Percentiles rank a stretch among this genome's conserved stretches.
Evolutionary conservation across 2,113 vertebrate genomes (phyloP).

Genomic region (Seriola dumerili): DNA sequence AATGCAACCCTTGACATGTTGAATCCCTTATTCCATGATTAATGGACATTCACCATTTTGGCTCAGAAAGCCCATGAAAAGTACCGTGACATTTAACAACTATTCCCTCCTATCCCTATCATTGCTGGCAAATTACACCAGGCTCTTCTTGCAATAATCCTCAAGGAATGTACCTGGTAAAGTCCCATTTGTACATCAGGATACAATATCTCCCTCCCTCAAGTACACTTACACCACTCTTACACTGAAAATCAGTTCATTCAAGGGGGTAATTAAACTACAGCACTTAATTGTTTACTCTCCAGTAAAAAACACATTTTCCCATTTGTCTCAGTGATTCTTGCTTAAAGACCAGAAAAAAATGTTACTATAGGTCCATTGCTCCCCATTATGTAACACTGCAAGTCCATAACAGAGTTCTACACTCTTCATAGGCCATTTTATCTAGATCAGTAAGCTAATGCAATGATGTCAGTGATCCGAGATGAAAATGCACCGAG

Average conservation of each 20-base stretch:
- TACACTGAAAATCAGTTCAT: conserved; percentile 27
- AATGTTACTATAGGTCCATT: not conserved
- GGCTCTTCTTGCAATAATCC: conserved; percentile 72
- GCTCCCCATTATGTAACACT: conserved; percentile 21
- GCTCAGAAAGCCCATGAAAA: conserved; percentile 27
- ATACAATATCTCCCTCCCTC: conserved; percentile 36
- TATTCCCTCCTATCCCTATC: conserved; percentile 52
- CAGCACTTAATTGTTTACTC: not conserved
- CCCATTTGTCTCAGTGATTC: not conserved
- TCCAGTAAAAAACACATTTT: not conserved
- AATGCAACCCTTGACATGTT: conserved; percentile 27
- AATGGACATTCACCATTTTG: conserved; percentile 40
- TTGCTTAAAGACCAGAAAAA: not conserved
- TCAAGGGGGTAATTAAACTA: conserved; percentile 7
- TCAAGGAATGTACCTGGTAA: conserved; percentile 63
- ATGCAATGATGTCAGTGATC: conserved; percentile 12
- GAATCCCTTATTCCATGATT: conserved; percentile 50
- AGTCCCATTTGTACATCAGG: conserved; percentile 48
- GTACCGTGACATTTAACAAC: conserved; percentile 62
- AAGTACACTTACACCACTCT: conserved; percentile 24
- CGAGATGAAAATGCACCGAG: not conserved
- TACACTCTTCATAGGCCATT: not conserved
- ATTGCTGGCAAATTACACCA: conserved; percentile 46
- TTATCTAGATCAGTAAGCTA: conserved; percentile 4
- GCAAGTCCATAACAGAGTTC: not conserved